A percentile compares a stretch with the other conserved stretches of the same genome.
Evolutionary conservation across 1,140 invertebrate species (phyloP).

Genomic region (Pseudomyrmex sp.): DNA sequence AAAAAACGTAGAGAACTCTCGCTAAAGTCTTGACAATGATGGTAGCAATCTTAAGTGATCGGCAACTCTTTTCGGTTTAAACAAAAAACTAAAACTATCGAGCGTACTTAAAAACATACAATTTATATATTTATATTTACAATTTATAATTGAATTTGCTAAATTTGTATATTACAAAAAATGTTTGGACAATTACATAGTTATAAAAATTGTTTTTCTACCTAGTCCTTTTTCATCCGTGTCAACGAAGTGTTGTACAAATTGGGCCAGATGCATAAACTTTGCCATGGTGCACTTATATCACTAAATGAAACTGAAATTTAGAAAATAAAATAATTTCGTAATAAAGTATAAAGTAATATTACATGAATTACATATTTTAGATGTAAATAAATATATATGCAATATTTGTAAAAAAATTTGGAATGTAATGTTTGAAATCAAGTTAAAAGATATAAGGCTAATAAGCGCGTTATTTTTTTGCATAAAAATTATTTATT

Average conservation of each 20-base stretch:
- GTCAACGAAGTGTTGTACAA: neutral
- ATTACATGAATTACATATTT: conserved; percentile 9
- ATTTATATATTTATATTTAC: neutral
- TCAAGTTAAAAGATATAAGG: too few species aligned
- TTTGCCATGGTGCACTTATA: neutral
- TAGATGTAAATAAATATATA: neutral
- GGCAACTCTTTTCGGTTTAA: neutral
- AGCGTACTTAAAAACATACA: neutral
- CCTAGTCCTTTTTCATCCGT: too few species aligned
- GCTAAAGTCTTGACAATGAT: conserved; percentile 41
- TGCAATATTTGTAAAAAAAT: too few species aligned
- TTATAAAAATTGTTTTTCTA: too few species aligned
- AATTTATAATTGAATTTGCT: conserved; percentile 19
- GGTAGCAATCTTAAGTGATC: conserved; percentile 22
- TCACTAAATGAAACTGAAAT: conserved; percentile 17
- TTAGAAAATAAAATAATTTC: neutral
- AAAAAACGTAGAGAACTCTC: conserved; percentile 43
- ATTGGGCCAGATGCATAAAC: neutral
- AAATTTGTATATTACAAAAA: too few species aligned
- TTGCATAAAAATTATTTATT: too few species aligned
- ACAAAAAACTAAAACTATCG: neutral
- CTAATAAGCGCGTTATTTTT: too few species aligned
- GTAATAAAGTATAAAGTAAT: conserved; percentile 12
- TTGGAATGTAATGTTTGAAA: too few species aligned
- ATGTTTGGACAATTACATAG: too few species aligned